Base-by-base conservation (phyloP, 2,113 vertebrate species). In the Pangasianodon hypophthalmus region DNA sequence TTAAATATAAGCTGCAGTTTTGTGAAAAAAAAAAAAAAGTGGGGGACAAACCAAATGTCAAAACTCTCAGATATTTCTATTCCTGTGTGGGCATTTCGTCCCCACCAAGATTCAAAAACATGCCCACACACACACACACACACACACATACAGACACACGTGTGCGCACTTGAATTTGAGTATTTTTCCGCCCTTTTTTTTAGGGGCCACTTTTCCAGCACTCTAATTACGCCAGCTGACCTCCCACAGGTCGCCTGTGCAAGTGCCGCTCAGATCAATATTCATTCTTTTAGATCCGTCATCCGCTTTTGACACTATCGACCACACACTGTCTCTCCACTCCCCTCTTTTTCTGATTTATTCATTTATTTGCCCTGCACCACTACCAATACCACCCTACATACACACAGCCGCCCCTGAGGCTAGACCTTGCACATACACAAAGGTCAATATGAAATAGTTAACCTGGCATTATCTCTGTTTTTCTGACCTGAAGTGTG, bases 271-370 rank as follows among this genome's bases (percentile, higher is more conserved):
- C 92, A 94, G 94, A 96, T 96, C 96, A 96, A 96, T 96, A 96
- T 96, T 96, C 96, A 96, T 96, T 96, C 95, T 96, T 96, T 96
- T 95, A 96, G 95, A 96, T 96, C 96, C 95, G 96, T 96, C 96
- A 96, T 96, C 95, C 84, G 91, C 95, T 95, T 96, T 96, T 96
- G 96, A 96, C 96, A 96, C 93, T 95, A 96, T 96, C 96, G 96
- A 96, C 96, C 96, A 95, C 52, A 91, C 92, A 93, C 91, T 92
- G 92, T 92, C 94, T 95, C 93, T 94, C 90, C 91, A 91, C 93
- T 88, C 89, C 91, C 94, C 91, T 92, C 71, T 90, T 88, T 93
- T 93, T 94, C 93, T 95, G 92, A 93, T 94, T 95, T 93, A 95
- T 95, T 95, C 94, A 95, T 96, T 93, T 95, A 93, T 95, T 95